Base-by-base conservation (phyloP, 2,888 invertebrate genomes). In the Brassicogethes aeneus region DNA sequence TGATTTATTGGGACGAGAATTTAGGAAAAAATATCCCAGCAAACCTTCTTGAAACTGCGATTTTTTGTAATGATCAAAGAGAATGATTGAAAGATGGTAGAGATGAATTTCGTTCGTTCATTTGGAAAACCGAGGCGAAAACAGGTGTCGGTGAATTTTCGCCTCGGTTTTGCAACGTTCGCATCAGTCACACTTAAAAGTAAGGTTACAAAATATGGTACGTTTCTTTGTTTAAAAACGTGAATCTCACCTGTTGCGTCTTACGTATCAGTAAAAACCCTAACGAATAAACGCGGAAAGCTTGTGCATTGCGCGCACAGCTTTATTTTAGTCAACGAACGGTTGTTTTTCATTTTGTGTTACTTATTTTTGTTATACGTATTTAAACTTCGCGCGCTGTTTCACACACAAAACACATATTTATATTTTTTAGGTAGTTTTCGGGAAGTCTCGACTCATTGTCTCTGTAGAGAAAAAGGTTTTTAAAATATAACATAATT, bases 301-400 rank as follows among this genome's bases (percentile, higher is more conserved):
- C 64, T 52, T 62, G 56, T 69, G 69, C 69, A 68, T 68, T 69
- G 67, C 68, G 68, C 68, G 67, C 68, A 67, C 55, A 61, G 66
- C 66, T 64, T 62, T 60, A 46, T 57, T 50, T 49, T 43, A 32
- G 10, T 23, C 5, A 47, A n/a, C n/a, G n/a, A 53, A 60, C 61
- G 62, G 55, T 40, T 43, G 53, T 46, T 41, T 46, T 50, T 46
- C 53, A 54, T 54, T 52, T 55, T 59, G 59, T 53, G 57, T 53
- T 47, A 47, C 51, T 44, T 42, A 29, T 39, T 16, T 39, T 29
- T 39, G 39, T 39, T 29, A 12, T 12, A 13, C 36, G 30, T 41
- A 43, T 39, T 41, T 48, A 43, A n/a, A n/a, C 47, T 53, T 43
- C 41, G 41, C 53, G 51, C 51, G 50, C 52, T 48, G 52, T 60